A percentile compares a stretch with the other conserved stretches of the same genome.
Evolutionary conservation across 1,140 invertebrate genomes (phyloP).

Genomic region (Coelopa frigida): DNA sequence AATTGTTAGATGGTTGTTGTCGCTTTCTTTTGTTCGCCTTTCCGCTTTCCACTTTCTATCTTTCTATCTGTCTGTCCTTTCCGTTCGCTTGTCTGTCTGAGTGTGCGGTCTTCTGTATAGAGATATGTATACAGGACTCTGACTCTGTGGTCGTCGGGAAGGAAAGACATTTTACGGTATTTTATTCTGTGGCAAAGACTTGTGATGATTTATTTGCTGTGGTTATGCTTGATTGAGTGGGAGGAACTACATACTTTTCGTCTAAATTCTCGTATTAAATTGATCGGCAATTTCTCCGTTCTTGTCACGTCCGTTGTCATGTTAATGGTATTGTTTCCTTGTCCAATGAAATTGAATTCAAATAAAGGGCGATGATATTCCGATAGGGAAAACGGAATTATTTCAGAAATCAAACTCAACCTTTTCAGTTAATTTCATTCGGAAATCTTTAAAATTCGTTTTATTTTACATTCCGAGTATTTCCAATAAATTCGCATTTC

Average conservation of each 20-base stretch:
- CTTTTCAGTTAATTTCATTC: neutral
- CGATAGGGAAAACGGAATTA: too few species aligned
- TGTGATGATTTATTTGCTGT: slow-evolving; percentile 9
- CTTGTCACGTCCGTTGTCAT: too few species aligned
- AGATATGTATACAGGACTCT: too few species aligned
- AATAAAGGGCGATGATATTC: too few species aligned
- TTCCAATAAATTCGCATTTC: too few species aligned
- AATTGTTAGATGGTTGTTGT: slow-evolving; percentile 42
- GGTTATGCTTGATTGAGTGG: slow-evolving; percentile 4
- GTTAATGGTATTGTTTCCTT: too few species aligned
- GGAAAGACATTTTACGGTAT: neutral
- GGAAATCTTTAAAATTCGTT: neutral
- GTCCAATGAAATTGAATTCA: too few species aligned
- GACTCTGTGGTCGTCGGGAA: too few species aligned
- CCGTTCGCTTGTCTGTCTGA: neutral
- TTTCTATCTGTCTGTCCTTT: neutral
- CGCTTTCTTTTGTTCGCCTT: slow-evolving; percentile 2
- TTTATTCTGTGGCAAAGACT: slow-evolving; percentile 7
- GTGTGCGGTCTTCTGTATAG: too few species aligned
- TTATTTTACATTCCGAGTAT: too few species aligned
- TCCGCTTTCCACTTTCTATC: slow-evolving; percentile 13
- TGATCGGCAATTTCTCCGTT: neutral
- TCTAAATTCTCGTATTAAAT: neutral
- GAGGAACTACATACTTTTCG: neutral
- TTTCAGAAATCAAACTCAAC: too few species aligned